Percentiles rank a stretch among this genome's conserved stretches.
These are phyloP conservation scores for Conus canariensis DNA, from an alignment of 2,888 invertebrate species.

Conservation along the genomic window DNA sequence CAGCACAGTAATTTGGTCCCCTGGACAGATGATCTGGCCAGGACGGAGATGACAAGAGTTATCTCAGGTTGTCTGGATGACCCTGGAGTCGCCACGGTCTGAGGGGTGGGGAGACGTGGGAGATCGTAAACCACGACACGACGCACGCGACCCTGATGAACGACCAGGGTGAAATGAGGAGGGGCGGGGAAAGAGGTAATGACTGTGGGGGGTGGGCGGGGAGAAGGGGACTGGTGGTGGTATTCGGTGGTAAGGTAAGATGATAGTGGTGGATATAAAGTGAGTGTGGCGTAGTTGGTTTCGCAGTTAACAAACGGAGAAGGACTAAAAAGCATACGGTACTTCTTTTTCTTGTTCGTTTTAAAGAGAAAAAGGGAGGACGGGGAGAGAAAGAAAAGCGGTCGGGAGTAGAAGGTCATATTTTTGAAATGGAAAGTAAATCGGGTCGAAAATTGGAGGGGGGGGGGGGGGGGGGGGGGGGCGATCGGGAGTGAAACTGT, in stretches of 20 bases:
- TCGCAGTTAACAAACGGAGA: too few relatives aligned
- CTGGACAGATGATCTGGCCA: not conserved
- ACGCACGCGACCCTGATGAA: slow-evolving; percentile 38
- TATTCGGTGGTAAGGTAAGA: not conserved
- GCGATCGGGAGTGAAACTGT: too few relatives aligned
- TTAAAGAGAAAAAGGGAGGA: too few relatives aligned
- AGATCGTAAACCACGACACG: slow-evolving; percentile 24
- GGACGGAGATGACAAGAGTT: slow-evolving; percentile 17
- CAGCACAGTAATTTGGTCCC: not conserved
- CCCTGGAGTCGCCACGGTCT: not conserved
- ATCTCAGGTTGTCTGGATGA: not conserved
- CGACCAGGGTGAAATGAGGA: not conserved
- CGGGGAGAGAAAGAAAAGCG: too few relatives aligned
- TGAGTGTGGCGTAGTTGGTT: too few relatives aligned
- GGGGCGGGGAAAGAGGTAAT: not conserved
- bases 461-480: too few relatives aligned
- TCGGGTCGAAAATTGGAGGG: too few relatives aligned
- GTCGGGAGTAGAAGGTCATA: too few relatives aligned
- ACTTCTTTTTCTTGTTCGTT: too few relatives aligned
- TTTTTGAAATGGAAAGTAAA: too few relatives aligned
- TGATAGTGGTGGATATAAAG: not conserved
- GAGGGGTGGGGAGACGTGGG: not conserved
- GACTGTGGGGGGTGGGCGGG: not conserved
- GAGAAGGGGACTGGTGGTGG: not conserved
- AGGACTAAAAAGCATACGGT: not conserved